These are phyloP conservation scores for Penaeus vannamei DNA, from an alignment of 1,140 invertebrate species.

Conservation along the genomic window DNA sequence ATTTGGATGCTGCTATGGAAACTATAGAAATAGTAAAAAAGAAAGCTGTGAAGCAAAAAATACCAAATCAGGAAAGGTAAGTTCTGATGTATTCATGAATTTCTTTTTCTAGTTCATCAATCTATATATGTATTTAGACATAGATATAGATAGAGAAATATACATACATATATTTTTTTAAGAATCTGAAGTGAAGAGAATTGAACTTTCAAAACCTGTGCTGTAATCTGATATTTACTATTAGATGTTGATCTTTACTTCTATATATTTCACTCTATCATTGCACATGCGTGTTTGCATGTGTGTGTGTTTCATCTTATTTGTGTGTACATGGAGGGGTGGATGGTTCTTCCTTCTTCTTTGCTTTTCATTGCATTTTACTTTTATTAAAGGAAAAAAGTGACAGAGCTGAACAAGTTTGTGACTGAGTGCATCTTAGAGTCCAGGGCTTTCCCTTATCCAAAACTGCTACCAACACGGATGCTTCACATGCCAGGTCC, in stretches of 20 bases:
- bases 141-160: slow-evolving; percentile 23
- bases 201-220: not conserved
- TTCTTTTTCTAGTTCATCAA: not conserved
- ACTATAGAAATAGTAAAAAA: no score
- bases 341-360: no score
- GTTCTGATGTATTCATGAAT: no score
- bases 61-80: no score
- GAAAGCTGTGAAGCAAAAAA: no score
- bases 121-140: not conserved
- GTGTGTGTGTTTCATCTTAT: no score
- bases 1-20: no score
- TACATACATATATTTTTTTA: not conserved
- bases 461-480: slow-evolving; percentile 28
- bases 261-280: no score
- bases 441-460: slow-evolving; percentile 49
- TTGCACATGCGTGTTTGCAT: not conserved
- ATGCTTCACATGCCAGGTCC: slow-evolving; percentile 30
- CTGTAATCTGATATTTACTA: no score
- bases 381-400: not conserved
- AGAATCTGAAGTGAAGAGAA: not conserved
- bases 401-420: not conserved
- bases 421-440: slow-evolving; percentile 21
- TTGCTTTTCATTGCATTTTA: no score
- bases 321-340: not conserved
- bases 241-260: no score